phyloP scores from a whole-genome alignment of 1,140 invertebrate genomes.

The Ladona fulva region DNA sequence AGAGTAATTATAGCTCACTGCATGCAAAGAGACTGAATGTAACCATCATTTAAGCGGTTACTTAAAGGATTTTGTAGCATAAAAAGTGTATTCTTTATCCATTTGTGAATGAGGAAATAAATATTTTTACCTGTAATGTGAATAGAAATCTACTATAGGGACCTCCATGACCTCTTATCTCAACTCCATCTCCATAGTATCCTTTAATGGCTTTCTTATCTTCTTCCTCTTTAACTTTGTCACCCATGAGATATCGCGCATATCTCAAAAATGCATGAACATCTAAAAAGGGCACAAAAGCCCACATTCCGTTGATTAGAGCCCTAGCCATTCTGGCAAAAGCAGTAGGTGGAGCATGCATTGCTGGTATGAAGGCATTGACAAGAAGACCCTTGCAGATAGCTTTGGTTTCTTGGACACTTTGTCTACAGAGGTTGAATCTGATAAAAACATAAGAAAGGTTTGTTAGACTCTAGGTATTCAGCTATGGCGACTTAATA shows the following conservation, averaged over 20 bases:
- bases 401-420: conserved; percentile 35
- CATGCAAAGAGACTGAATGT: too few relatives aligned
- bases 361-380: conserved; percentile 34
- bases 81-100: background rate
- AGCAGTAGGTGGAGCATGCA: conserved; percentile 38
- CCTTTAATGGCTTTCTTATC: background rate
- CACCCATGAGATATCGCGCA: background rate
- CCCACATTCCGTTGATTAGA: conserved; percentile 36
- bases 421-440: conserved; percentile 46
- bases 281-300: conserved; percentile 36
- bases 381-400: conserved; percentile 35
- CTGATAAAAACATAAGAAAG: conserved; percentile 28
- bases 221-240: background rate
- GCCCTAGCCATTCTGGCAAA: conserved; percentile 39
- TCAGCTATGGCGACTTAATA: too few relatives aligned
- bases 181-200: background rate
- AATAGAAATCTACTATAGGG: background rate
- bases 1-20: too few relatives aligned
- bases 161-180: background rate
- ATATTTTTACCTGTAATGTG: background rate
- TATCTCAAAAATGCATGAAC: conserved; percentile 14
- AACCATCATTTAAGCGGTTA: background rate
- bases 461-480: background rate
- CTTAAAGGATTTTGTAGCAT: background rate
- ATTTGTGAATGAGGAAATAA: background rate